phyloP scores from a whole-genome alignment of 2,113 vertebrate species.

The Phrynocephalus versicolor region DNA sequence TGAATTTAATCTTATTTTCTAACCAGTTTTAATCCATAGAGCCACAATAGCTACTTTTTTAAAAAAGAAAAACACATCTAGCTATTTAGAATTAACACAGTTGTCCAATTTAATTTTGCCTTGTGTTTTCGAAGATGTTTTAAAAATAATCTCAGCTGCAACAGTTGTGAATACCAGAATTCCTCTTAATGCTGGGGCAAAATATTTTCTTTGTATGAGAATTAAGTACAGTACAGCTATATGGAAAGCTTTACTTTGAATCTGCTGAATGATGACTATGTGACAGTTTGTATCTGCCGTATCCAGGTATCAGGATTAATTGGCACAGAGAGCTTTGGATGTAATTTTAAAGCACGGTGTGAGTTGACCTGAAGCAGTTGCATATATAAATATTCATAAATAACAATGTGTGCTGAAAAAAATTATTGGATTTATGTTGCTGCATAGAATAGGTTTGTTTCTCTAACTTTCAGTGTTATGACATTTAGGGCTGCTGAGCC shows the following conservation, averaged over 20 bases:
- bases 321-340: neutral
- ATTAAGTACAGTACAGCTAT: neutral
- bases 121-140: too few relatives aligned
- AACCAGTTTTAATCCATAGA: neutral
- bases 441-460: neutral
- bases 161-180: neutral
- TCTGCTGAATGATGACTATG: neutral
- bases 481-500: neutral
- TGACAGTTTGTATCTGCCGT: neutral
- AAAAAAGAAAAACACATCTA: neutral
- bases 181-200: neutral
- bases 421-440: neutral
- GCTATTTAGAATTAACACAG: neutral
- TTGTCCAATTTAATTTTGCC: neutral
- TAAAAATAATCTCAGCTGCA: neutral
- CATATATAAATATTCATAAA: neutral
- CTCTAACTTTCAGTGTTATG: slow-evolving; percentile 11
- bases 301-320: neutral
- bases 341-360: neutral
- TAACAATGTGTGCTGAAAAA: neutral
- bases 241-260: neutral
- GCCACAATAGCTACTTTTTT: neutral
- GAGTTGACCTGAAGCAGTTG: neutral
- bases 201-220: too few relatives aligned
- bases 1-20: neutral